Evolutionary conservation across 2,888 invertebrate genomes (phyloP).

Genomic region (Apodemia zela): DNA sequence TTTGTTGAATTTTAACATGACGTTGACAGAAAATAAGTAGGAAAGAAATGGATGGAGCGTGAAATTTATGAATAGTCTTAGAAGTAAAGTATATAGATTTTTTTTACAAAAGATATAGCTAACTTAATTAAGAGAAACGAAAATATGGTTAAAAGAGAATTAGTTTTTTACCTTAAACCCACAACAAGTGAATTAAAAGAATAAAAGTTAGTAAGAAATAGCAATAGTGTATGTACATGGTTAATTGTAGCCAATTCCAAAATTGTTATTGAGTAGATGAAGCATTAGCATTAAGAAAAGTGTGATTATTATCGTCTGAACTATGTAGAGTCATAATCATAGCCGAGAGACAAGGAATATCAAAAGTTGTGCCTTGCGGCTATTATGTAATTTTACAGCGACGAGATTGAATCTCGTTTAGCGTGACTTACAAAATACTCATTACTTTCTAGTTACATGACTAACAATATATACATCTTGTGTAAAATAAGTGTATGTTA

Average conservation of each 20-base stretch:
- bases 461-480: constrained; percentile 7
- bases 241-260: constrained; percentile 12
- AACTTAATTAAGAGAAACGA: not conserved
- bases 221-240: constrained; percentile 18
- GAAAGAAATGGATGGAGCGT: not conserved
- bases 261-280: constrained; percentile 25
- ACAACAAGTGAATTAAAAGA: constrained; percentile 21
- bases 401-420: constrained; percentile 8
- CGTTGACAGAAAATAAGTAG: constrained; percentile 4
- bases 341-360: not conserved
- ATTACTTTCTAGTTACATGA: constrained; percentile 12
- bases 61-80: constrained; percentile 9
- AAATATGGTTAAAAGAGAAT: not conserved
- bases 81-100: constrained; percentile 3
- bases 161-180: not conserved
- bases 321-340: constrained; percentile 4
- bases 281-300: constrained; percentile 28
- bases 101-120: not conserved
- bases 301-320: not conserved
- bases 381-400: not conserved
- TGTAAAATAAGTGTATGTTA: constrained; percentile 11
- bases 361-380: constrained; percentile 8
- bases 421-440: constrained; percentile 12
- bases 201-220: constrained; percentile 27
- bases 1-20: constrained; percentile 3